Evolutionary conservation across 2,888 invertebrate species (phyloP), one percentile per base, ranked within the genome.

Genomic region (Frankliniella intonsa): DNA sequence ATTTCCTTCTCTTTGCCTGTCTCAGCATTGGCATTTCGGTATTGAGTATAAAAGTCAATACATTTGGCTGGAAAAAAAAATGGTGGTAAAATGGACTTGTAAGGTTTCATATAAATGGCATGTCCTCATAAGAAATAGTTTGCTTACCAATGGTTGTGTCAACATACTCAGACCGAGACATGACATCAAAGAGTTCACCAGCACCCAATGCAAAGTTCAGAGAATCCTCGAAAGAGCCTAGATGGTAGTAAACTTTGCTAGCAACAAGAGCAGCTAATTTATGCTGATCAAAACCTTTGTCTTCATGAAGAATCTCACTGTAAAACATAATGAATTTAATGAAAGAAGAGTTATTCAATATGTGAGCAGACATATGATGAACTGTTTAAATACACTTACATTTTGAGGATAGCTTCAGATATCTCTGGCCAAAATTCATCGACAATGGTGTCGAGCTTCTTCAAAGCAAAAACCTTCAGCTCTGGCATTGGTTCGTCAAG

Each of bases 361-460:
- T 14, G 12, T 19, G 49, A 80, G 8, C 8, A 3, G 12, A 22
- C 62, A 55, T n/a, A 55, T 22, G 49, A 14, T 19, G n/a, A 65
- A 49, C 5, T 62, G 14, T 38, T 0, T 14, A 9, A n/a, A 76
- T 82, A 80, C 80, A 88, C 90, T 88, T 89, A 93, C 93, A 99
- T 98, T 90, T 97, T 98, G 86, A 96, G 96, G 85, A 99, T 97
- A 19, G 97, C 96, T 89, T 99, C 98, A 0, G 98, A 97, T 86
- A 99, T 98, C 90, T 99, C 98, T 12, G 98, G 97, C 98, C 98
- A 99, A 89, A 99, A 99, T 87, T 97, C 96, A 88, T 98, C 97
- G 0, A 98, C 98, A 86, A 99, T 96, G 87, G 92, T 92, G 89
- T 98, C 95, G 86, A 99, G 90, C 87, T 97, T 97, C 87, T 94